A percentile compares a stretch with the other conserved stretches of the same genome.
phyloP scores from a whole-genome alignment of 1,140 invertebrate genomes.

The Penaeus indicus region DNA sequence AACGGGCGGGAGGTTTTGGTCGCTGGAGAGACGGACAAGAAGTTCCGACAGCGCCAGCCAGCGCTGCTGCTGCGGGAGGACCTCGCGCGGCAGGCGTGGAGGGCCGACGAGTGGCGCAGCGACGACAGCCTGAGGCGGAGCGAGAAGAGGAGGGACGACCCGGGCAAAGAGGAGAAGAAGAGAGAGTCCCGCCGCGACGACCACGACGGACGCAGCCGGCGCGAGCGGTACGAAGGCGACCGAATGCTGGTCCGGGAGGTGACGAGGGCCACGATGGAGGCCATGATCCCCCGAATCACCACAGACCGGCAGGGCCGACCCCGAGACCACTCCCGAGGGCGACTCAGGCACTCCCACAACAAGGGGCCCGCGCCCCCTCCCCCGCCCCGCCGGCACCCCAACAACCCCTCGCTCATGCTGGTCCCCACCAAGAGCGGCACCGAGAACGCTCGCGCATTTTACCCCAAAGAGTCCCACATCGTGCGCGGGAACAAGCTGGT shows the following conservation, averaged over 20 bases:
- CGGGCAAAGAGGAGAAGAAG: constrained; percentile 5
- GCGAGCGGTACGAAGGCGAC: constrained; percentile 23
- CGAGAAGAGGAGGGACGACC: constrained; percentile 10
- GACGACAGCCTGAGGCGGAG: neutral
- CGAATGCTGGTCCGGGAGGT: neutral
- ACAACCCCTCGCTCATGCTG: constrained; percentile 58
- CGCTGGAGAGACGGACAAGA: constrained; percentile 41
- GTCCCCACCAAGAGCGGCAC: constrained; percentile 66
- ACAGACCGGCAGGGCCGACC: neutral
- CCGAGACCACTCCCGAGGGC: constrained; percentile 30
- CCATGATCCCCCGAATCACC: neutral
- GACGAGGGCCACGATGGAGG: neutral
- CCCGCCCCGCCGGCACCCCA: constrained; percentile 61
- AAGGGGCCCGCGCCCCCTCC: constrained; percentile 62
- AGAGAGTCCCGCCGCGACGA: neutral
- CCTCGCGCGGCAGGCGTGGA: neutral
- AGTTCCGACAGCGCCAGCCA: constrained; percentile 57
- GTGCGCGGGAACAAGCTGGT: constrained; percentile 59
- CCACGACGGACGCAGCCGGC: constrained; percentile 2
- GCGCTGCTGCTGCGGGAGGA: constrained; percentile 34
- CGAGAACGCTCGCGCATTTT: constrained; percentile 57
- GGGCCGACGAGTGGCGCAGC: neutral
- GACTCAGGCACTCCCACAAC: constrained; percentile 29
- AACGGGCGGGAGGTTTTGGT: constrained; percentile 31
- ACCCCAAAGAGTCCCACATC: constrained; percentile 66